Conservation (phyloP, 2,113 vertebrate species). For the zebrafish (Danio rerio) region DNA sequence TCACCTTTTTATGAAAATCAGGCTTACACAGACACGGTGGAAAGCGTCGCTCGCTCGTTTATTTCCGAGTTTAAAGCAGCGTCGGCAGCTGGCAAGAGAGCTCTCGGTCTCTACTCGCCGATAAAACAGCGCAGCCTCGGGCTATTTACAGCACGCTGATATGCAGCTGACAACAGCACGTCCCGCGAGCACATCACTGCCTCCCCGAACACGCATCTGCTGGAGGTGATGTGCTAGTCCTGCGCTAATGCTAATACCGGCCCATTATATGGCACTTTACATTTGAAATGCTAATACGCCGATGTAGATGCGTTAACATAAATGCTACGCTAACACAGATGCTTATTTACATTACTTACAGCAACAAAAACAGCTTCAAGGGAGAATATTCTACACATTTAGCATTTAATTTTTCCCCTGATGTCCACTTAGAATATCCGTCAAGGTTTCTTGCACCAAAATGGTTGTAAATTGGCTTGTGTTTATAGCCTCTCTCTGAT, state of each 20-base stretch:
- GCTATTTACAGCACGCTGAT: conserved; percentile 71
- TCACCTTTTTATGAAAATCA: conserved; percentile 66
- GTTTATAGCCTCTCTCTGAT: neutral
- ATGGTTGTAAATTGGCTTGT: neutral
- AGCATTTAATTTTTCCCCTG: neutral
- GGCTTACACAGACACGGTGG: conserved; percentile 50
- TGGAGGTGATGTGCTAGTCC: conserved; percentile 63
- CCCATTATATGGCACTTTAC: conserved; percentile 44
- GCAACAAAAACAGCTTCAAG: neutral
- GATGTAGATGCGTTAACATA: conserved; percentile 41
- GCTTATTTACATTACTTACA: conserved; percentile 19
- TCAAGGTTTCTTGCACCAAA: conserved; percentile 19
- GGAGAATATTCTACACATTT: neutral
- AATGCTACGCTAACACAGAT: conserved; percentile 26
- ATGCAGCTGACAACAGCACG: conserved; percentile 76
- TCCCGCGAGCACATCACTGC: conserved; percentile 61
- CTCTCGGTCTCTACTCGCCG: conserved; percentile 71
- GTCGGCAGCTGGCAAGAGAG: conserved; percentile 62
- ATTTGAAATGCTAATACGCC: conserved; percentile 41
- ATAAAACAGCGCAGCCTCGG: conserved; percentile 72
- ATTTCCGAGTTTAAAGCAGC: conserved; percentile 61
- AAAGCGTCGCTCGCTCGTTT: conserved; percentile 50
- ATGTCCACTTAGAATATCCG: conserved; percentile 19
- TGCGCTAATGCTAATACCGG: conserved; percentile 59
- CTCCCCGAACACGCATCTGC: conserved; percentile 57